Conservation (phyloP, 2,888 invertebrate species). For the Cetonia aurata region DNA sequence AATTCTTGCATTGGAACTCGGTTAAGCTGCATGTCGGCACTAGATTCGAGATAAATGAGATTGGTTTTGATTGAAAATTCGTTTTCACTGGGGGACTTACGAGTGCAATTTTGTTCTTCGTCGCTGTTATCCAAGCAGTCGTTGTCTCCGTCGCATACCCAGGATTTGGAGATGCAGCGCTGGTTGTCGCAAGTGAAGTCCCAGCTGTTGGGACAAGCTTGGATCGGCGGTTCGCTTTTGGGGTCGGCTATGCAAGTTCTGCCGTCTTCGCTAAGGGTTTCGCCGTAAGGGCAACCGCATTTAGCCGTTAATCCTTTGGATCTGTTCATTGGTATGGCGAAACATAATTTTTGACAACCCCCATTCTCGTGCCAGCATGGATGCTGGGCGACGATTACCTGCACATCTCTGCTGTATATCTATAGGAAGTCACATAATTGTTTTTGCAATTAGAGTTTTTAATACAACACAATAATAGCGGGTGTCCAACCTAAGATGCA, state of each 20-base stretch:
- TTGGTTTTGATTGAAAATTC: conserved; percentile 11
- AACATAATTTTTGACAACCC: conserved; percentile 95
- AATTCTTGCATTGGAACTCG: conserved; percentile 94
- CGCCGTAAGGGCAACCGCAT: conserved; percentile 96
- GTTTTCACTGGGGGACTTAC: conserved; percentile 68
- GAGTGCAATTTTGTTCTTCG: conserved; percentile 94
- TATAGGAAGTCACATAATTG: conserved; percentile 47
- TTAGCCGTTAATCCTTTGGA: conserved; percentile 72
- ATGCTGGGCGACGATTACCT: conserved; percentile 77
- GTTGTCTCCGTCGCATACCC: conserved; percentile 97
- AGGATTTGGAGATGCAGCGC: conserved; percentile 90
- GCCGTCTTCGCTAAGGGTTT: conserved; percentile 80
- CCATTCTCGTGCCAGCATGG: conserved; percentile 90
- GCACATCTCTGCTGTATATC: conserved; percentile 82
- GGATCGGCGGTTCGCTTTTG: conserved; percentile 86
- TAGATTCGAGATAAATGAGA: conserved; percentile 60
- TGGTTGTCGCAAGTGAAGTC: conserved; percentile 96
- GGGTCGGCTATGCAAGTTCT: conserved; percentile 84
- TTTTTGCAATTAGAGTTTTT: too few relatives aligned
- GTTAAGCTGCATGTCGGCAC: conserved; percentile 91
- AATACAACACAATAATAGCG: too few relatives aligned
- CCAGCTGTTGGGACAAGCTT: conserved; percentile 91
- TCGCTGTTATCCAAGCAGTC: conserved; percentile 97
- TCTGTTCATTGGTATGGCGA: conserved; percentile 82
- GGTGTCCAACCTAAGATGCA: too few relatives aligned